Evolutionary conservation across 2,113 vertebrate genomes (phyloP).

Genomic region (Neotragus pygmaeus): DNA sequence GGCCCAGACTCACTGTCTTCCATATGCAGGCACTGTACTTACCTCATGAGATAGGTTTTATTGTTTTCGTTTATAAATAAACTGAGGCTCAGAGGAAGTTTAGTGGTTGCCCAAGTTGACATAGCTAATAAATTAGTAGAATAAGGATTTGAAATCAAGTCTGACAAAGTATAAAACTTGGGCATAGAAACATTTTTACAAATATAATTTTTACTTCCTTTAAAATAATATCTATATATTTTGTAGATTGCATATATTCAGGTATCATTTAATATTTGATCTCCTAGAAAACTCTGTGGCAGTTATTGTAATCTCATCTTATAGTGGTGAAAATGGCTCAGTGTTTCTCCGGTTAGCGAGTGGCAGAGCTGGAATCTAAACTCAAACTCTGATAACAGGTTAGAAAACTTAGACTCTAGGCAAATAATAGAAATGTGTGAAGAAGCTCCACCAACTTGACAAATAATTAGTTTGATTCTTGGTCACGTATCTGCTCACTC

Average conservation of each 20-base stretch:
- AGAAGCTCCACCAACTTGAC: not conserved
- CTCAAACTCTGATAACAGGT: not conserved
- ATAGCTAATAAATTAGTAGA: not conserved
- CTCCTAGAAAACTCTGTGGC: not conserved
- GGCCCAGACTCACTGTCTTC: not conserved
- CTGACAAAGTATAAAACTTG: not conserved
- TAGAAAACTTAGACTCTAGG: not conserved
- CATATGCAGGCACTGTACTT: too few relatives aligned
- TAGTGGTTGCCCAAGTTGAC: not conserved
- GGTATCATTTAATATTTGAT: not conserved
- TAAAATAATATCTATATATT: not conserved
- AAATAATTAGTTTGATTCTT: not conserved
- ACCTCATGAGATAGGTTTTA: not conserved
- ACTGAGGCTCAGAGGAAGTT: not conserved
- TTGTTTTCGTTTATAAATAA: not conserved
- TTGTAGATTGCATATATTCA: not conserved
- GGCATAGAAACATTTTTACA: not conserved
- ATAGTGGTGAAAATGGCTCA: not conserved
- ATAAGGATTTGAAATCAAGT: not conserved
- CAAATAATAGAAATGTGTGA: not conserved
- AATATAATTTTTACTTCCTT: not conserved
- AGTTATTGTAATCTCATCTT: not conserved
- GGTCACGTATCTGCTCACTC: not conserved
- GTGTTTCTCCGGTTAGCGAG: not conserved
- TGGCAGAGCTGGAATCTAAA: not conserved